These are phyloP conservation scores for Habrosyne pyritoides DNA, from an alignment of 2,888 invertebrate genomes.

Conservation along the genomic window DNA sequence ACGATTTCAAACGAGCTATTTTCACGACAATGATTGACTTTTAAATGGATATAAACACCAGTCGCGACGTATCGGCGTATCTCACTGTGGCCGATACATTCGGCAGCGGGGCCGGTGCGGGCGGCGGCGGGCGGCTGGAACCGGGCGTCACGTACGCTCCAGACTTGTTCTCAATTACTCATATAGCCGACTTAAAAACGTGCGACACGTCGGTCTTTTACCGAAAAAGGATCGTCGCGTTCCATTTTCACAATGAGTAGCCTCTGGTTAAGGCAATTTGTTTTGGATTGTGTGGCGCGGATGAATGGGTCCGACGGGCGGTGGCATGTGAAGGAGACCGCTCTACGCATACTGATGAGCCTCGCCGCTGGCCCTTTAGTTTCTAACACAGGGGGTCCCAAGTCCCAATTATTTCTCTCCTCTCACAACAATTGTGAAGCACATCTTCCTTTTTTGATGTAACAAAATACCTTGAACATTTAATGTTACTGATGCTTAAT, in stretches of 20 bases:
- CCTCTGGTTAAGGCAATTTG: slow-evolving; percentile 67
- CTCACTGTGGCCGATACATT: slow-evolving; percentile 37
- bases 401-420: slow-evolving; percentile 59
- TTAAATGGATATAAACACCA: slow-evolving; percentile 63
- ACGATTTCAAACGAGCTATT: slow-evolving; percentile 55
- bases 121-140: slow-evolving; percentile 10
- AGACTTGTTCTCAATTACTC: slow-evolving; percentile 57
- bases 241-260: slow-evolving; percentile 55
- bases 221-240: slow-evolving; percentile 51
- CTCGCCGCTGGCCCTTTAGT: slow-evolving; percentile 26
- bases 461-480: slow-evolving; percentile 9
- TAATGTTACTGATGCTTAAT: not conserved
- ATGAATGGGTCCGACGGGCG: slow-evolving; percentile 56
- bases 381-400: slow-evolving; percentile 50
- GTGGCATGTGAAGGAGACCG: slow-evolving; percentile 42
- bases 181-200: slow-evolving; percentile 51
- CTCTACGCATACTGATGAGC: slow-evolving; percentile 67
- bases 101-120: slow-evolving; percentile 17
- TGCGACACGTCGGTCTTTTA: slow-evolving; percentile 47
- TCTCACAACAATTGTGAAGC: slow-evolving; percentile 46
- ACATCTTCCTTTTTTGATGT: slow-evolving; percentile 36
- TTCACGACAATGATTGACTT: slow-evolving; percentile 74
- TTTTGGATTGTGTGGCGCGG: slow-evolving; percentile 64
- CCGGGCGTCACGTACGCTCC: slow-evolving; percentile 36
- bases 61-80: slow-evolving; percentile 51